Percentiles rank a stretch among this genome's conserved stretches.
phyloP scores from a whole-genome alignment of 1,140 invertebrate species.

The Meteorus sp. region DNA sequence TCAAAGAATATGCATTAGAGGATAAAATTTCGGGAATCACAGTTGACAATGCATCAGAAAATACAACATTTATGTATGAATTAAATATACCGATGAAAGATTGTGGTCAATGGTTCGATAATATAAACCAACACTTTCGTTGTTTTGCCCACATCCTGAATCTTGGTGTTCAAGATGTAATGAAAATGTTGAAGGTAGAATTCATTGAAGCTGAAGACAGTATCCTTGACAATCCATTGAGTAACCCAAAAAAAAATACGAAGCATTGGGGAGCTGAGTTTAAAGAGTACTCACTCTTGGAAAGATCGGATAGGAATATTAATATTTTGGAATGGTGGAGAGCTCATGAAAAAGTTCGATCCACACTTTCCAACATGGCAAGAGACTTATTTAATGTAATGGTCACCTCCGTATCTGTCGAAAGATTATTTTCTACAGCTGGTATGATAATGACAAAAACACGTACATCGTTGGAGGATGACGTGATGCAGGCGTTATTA shows the following conservation, averaged over 20 bases:
- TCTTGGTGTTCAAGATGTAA: slow-evolving; percentile 18
- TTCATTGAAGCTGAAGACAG: neutral
- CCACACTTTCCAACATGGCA: slow-evolving; percentile 28
- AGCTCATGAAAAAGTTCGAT: slow-evolving; percentile 7
- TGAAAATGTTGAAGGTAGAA: slow-evolving; percentile 16
- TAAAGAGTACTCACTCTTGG: slow-evolving; percentile 5
- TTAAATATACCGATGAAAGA: slow-evolving; percentile 7
- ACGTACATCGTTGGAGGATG: no score
- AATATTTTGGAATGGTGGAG: slow-evolving; percentile 27
- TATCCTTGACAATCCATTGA: neutral
- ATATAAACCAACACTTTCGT: slow-evolving; percentile 34
- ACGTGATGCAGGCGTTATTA: no score
- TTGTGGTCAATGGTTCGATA: slow-evolving; percentile 21
- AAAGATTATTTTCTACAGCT: slow-evolving; percentile 29
- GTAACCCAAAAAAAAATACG: neutral
- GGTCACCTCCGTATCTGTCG: slow-evolving; percentile 22
- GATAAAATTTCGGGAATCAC: slow-evolving; percentile 27
- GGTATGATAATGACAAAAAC: slow-evolving; percentile 6
- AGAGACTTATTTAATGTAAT: slow-evolving; percentile 24
- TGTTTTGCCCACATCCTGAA: slow-evolving; percentile 36
- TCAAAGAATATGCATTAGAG: slow-evolving; percentile 19
- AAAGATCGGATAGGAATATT: slow-evolving; percentile 3
- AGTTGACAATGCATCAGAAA: slow-evolving; percentile 19
- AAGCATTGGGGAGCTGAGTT: neutral
- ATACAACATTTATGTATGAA: slow-evolving; percentile 24